Evolutionary conservation across 2,888 invertebrate species (phyloP).

Genomic region (Xylota sylvarum): DNA sequence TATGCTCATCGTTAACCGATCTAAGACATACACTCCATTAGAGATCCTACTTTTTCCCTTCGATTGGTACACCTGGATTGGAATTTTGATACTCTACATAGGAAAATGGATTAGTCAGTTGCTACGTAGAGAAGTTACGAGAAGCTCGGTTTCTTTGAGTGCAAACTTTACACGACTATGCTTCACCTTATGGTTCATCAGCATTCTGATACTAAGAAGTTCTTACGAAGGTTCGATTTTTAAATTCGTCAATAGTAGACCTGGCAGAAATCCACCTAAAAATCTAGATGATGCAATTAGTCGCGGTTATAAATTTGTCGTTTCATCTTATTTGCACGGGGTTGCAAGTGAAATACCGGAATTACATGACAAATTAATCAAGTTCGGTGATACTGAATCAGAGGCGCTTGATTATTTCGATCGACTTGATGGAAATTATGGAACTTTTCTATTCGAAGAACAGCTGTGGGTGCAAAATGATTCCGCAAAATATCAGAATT

Average conservation of each 20-base stretch:
- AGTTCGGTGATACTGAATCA: neutral
- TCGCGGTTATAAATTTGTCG: neutral
- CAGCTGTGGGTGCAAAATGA: too few relatives aligned
- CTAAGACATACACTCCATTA: neutral
- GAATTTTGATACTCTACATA: neutral
- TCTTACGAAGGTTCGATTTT: slow-evolving; percentile 1
- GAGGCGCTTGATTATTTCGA: neutral
- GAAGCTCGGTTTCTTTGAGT: too few relatives aligned
- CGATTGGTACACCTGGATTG: slow-evolving; percentile 12
- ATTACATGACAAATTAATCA: neutral
- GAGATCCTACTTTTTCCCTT: slow-evolving; percentile 20
- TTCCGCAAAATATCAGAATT: too few relatives aligned
- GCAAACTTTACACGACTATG: too few relatives aligned
- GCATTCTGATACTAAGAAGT: too few relatives aligned
- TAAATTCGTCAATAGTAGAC: slow-evolving; percentile 4
- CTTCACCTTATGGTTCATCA: too few relatives aligned
- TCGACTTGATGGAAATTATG: too few relatives aligned
- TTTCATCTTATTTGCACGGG: too few relatives aligned
- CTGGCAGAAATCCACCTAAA: neutral
- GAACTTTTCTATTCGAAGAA: too few relatives aligned
- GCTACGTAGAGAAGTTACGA: too few relatives aligned
- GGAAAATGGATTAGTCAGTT: too few relatives aligned
- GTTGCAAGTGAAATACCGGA: neutral
- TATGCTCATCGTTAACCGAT: neutral
- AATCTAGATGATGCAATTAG: neutral